Conservation (phyloP, 2,113 vertebrate species). For the Hyperoodon ampullatus region DNA sequence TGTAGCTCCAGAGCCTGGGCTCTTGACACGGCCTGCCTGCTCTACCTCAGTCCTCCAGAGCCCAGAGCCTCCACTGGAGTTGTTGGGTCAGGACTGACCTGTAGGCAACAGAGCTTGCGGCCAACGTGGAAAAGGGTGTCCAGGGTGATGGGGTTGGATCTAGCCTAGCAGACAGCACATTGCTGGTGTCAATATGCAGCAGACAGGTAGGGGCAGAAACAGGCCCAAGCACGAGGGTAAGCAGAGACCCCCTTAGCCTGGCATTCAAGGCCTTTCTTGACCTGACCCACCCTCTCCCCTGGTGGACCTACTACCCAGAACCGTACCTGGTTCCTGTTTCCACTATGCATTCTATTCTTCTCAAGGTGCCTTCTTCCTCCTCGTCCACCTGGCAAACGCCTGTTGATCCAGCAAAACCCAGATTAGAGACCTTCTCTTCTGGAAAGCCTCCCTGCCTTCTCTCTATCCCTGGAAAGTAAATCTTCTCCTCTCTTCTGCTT, state of each 20-base stretch:
- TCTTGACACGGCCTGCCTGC: neutral
- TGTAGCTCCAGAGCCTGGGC: neutral
- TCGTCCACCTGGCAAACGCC: neutral
- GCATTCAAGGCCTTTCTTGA: neutral
- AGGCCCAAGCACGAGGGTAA: neutral
- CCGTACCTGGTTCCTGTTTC: neutral
- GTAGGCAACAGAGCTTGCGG: neutral
- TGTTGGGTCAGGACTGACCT: neutral
- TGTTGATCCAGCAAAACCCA: neutral
- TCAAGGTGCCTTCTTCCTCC: neutral
- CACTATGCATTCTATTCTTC: neutral
- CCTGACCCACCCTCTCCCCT: neutral
- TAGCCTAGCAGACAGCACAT: neutral
- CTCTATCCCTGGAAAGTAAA: neutral
- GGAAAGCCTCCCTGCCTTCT: neutral
- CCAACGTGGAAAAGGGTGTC: neutral
- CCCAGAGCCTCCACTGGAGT: neutral
- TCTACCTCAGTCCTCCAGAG: neutral
- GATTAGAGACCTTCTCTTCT: neutral
- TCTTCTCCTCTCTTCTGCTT: neutral
- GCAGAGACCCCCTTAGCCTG: neutral
- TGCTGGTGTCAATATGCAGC: neutral
- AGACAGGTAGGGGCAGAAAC: neutral
- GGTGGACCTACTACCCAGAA: neutral
- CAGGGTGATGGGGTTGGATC: neutral